A percentile compares a stretch with the other conserved stretches of the same genome.
phyloP scores from a whole-genome alignment of 1,140 invertebrate species.

The Gonioctena quinquepunctata region DNA sequence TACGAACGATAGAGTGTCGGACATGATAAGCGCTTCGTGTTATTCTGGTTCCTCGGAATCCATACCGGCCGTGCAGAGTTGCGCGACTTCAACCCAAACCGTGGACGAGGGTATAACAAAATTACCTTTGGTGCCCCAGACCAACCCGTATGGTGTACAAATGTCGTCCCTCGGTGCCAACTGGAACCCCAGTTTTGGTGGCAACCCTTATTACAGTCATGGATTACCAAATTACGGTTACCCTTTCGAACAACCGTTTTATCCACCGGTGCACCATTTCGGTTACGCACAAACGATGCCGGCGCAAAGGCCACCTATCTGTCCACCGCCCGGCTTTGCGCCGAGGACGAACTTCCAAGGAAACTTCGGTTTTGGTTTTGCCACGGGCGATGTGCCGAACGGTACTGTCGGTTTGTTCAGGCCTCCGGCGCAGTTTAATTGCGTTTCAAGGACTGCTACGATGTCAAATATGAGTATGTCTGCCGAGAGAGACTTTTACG shows the following conservation, averaged over 20 bases:
- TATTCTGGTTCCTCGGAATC: neutral
- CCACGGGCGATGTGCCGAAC: too few species aligned
- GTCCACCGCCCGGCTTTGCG: slow-evolving; percentile 7
- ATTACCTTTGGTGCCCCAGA: neutral
- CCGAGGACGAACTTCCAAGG: neutral
- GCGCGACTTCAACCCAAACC: neutral
- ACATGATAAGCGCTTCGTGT: neutral
- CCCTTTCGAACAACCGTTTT: neutral
- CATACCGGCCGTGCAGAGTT: neutral
- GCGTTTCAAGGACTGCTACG: neutral
- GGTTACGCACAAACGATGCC: neutral
- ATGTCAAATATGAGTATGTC: neutral
- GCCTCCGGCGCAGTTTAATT: neutral
- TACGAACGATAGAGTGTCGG: neutral
- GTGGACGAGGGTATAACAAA: neutral
- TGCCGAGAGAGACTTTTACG: slow-evolving; percentile 3
- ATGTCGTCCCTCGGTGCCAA: neutral
- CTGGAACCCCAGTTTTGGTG: neutral
- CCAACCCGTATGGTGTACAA: too few species aligned
- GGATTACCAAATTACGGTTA: neutral
- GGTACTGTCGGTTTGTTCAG: neutral
- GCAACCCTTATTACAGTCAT: slow-evolving; percentile 8
- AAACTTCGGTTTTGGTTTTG: neutral
- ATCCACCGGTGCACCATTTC: neutral
- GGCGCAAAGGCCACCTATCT: neutral